Percentiles rank a stretch among this genome's conserved stretches.
Evolutionary conservation across 2,888 invertebrate genomes (phyloP).

Genomic region (Omphaloscelis lunosa): DNA sequence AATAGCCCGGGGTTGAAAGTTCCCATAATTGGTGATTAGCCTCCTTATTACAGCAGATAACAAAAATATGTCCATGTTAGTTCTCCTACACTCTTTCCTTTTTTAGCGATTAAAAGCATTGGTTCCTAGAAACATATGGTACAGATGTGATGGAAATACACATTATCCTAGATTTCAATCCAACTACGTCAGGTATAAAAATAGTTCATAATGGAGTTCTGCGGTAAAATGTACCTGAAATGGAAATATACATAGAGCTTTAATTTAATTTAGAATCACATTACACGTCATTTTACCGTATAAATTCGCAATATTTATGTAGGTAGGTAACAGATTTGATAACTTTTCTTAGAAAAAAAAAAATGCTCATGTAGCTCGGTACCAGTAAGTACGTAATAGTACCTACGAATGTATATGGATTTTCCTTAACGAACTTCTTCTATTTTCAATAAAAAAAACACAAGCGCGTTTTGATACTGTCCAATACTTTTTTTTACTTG

Average conservation of each 20-base stretch:
- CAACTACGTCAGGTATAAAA: conserved; percentile 24
- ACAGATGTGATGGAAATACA: neutral
- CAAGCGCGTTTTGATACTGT: neutral
- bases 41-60: conserved; percentile 10
- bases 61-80: conserved; percentile 1
- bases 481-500: conserved; percentile 11
- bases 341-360: conserved; percentile 9
- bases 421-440: conserved; percentile 19
- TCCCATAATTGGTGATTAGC: conserved; percentile 28
- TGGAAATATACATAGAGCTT: conserved; percentile 17
- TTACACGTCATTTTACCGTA: conserved; percentile 3
- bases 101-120: conserved; percentile 1
- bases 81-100: neutral
- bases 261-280: conserved; percentile 25
- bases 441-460: conserved; percentile 11
- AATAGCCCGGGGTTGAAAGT: conserved; percentile 1
- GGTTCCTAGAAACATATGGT: neutral
- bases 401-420: neutral
- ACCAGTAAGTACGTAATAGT: neutral
- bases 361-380: conserved; percentile 6
- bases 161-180: conserved; percentile 19
- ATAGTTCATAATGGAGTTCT: conserved; percentile 12
- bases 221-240: conserved; percentile 22
- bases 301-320: conserved; percentile 26
- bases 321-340: conserved; percentile 10